These are phyloP conservation scores for Cantharis nigra DNA, from an alignment of 2,888 invertebrate genomes.

Conservation along the genomic window DNA sequence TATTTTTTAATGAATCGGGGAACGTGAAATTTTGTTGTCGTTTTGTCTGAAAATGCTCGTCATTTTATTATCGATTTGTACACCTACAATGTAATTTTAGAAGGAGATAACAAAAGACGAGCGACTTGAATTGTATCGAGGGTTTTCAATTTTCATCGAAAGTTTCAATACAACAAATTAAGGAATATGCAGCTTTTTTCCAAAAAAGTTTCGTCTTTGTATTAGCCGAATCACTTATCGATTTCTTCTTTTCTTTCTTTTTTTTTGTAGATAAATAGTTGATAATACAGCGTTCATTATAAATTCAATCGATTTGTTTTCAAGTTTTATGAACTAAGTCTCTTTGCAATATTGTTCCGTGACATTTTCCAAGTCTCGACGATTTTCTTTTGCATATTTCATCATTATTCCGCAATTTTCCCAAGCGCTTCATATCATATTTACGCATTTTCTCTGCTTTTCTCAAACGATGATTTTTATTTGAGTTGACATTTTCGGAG, in stretches of 20 bases:
- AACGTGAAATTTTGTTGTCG: neutral
- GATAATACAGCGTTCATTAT: neutral
- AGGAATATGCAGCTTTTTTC: no score
- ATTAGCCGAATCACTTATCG: neutral
- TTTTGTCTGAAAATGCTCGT: neutral
- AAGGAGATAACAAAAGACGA: neutral
- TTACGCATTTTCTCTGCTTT: neutral
- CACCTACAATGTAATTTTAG: neutral
- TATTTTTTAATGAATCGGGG: neutral
- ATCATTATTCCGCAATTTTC: neutral
- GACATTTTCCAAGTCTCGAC: neutral
- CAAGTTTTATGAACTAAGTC: neutral
- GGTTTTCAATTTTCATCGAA: neutral
- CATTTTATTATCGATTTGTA: neutral
- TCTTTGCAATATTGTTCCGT: neutral
- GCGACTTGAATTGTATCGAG: neutral
- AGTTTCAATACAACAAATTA: no score
- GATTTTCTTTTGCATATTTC: neutral
- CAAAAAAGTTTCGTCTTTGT: no score
- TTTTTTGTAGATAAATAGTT: no score
- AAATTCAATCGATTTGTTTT: neutral
- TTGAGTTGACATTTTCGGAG: neutral
- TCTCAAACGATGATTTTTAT: neutral
- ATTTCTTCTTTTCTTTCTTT: neutral
- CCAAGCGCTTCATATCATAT: neutral